Percentiles rank a stretch among this genome's conserved stretches.
These are phyloP conservation scores for Matsumyia berberina DNA, from an alignment of 2,888 invertebrate genomes.

Conservation along the genomic window DNA sequence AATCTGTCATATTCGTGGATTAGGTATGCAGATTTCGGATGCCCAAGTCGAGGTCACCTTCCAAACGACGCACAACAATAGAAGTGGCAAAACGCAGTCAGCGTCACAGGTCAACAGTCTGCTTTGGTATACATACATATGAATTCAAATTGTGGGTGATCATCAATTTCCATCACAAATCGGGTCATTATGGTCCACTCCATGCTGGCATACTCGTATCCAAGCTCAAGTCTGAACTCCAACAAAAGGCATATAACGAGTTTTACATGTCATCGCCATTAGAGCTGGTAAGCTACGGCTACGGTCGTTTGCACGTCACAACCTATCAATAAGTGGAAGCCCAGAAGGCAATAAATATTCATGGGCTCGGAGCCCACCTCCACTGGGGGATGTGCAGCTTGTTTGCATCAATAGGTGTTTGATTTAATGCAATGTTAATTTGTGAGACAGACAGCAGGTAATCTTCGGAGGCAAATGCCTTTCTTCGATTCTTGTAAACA, in stretches of 20 bases:
- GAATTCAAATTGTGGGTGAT: constrained; percentile 61
- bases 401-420: constrained; percentile 24
- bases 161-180: constrained; percentile 46
- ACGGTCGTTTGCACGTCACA: neutral
- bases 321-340: constrained; percentile 26
- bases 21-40: constrained; percentile 44
- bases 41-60: constrained; percentile 40
- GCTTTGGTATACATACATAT: neutral
- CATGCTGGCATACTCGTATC: neutral
- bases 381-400: constrained; percentile 25
- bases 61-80: constrained; percentile 12
- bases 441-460: neutral
- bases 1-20: constrained; percentile 28
- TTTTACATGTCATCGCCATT: constrained; percentile 5
- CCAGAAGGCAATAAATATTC: constrained; percentile 6
- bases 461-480: neutral
- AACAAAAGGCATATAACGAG: constrained; percentile 44
- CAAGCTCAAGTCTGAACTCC: constrained; percentile 24
- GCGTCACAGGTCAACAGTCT: constrained; percentile 21
- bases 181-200: constrained; percentile 21
- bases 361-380: constrained; percentile 1
- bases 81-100: constrained; percentile 16
- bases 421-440: constrained; percentile 35
- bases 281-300: neutral
- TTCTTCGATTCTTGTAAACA: neutral